Base-by-base conservation (phyloP, 2,888 invertebrate genomes). In the Eupeodes latifasciatus region DNA sequence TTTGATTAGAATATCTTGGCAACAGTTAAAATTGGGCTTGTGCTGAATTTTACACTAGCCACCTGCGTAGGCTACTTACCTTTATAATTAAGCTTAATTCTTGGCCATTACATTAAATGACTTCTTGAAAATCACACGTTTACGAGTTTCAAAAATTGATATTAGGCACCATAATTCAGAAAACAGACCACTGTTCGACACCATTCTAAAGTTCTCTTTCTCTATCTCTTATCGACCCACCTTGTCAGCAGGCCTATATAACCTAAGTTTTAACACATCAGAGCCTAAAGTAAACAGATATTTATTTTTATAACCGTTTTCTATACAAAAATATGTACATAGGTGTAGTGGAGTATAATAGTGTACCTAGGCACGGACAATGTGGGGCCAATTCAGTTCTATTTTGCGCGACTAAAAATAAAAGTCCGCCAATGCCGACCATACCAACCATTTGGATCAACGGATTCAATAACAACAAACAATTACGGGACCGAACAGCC, bases 381-480 rank as follows among this genome's bases (percentile, higher is more conserved):
- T 62, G 55, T 6, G 40, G 6, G 61, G 34, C 5, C 16, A 7
- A 9, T n/a, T 10, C 10, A 44, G n/a, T 4, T 27, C 59, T 72
- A 71, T 78, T 82, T 66, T 74, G 27, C 12, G 40, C 14, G 10
- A 59, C 44, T 27, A 40, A 40, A 40, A 19, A 57, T 66, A 49
- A 61, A 9, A 19, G 36, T 55, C 0, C 40, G 12, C 53, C 57
- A 36, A 36, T 36, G 7, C 36, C 36, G 7, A 1, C 19, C 27
- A 12, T 19, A 27, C 55, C 57, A 62, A 51, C 69, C 64, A 77
- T 84, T 84, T 77, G 84, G 66, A 80, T 87, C 87, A 80, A 84
- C 61, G 87, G 80, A 87, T 87, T 87, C 84, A 84, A 87, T 87
- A 87, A 87, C 80, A 84, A 62, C 71, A 87, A 87, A 87, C 87